Evolutionary conservation across 2,113 vertebrate species (phyloP), one percentile per base, ranked within the genome.

Genomic region (Chamaea fasciata): DNA sequence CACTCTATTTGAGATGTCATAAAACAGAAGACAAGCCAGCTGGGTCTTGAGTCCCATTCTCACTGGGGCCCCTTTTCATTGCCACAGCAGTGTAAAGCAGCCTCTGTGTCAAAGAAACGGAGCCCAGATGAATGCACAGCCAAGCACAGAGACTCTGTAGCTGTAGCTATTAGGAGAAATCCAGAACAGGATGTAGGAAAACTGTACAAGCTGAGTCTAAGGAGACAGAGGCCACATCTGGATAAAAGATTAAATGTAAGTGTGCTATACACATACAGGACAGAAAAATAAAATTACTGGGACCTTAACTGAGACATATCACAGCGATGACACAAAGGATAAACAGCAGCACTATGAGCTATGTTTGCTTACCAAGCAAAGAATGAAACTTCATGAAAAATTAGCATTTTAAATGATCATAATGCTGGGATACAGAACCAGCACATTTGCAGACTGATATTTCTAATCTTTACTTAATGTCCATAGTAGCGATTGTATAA

Each of bases 161-260:
- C 53, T 8, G 1, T 5, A 82, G 73, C 82, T 68, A 47, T 86
- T 84, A 91, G 82, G 79, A 95, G 78, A 95, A 96, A 95, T 95
- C 89, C 95, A 95, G 94, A 94, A 93, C 79, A 96, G 94, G 95
- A 97, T 93, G 92, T 69, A 89, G 93, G 76, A 92, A 96, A 95
- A 93, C 57, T 3, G 2, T 27, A 78, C 85, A 86, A 81, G 69
- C 80, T 82, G 71, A 86, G 89, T 71, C 52, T 83, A 90, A 94
- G 93, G 85, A 94, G 71, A 93, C 52, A 52, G 93, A 90, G 73
- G 49, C 60, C 82, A 88, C 93, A 94, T 92, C 91, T 95, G 95
- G 79, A 92, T 33, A 78, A 83, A 80, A 94, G 65, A 94, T 94
- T 95, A 90, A 79, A 92, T 62, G 26, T 30, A 93, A 87, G 67